These are phyloP conservation scores for Arion vulgaris DNA, from an alignment of 1,140 invertebrate genomes.

Conservation along the genomic window DNA sequence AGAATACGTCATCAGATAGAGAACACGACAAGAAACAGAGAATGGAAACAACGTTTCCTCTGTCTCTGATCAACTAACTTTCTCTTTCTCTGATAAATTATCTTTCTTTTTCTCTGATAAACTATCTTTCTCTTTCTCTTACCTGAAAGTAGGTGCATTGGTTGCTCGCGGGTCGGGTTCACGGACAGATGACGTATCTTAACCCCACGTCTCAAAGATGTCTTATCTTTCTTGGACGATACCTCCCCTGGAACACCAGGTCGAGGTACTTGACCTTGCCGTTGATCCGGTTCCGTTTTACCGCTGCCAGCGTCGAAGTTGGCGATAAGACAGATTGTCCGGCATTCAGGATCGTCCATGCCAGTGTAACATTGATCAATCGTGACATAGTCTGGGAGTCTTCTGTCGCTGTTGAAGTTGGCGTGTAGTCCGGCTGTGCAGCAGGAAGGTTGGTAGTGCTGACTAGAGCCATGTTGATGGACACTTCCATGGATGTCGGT, in stretches of 20 bases:
- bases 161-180: slow-evolving; percentile 15
- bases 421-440: not conserved
- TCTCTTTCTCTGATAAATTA: not conserved
- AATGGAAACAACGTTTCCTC: no score
- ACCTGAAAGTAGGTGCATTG: slow-evolving; percentile 28
- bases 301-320: slow-evolving; percentile 15
- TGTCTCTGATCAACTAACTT: no score
- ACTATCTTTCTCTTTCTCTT: slow-evolving; percentile 1
- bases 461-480: not conserved
- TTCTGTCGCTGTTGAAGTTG: slow-evolving; percentile 1
- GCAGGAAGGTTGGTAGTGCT: not conserved
- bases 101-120: not conserved
- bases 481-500: not conserved
- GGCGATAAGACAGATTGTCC: slow-evolving; percentile 31
- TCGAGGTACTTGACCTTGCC: not conserved
- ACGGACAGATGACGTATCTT: slow-evolving; percentile 35
- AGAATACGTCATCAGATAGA: no score
- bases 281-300: not conserved
- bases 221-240: not conserved
- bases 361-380: slow-evolving; percentile 36
- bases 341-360: slow-evolving; percentile 19
- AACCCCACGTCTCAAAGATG: slow-evolving; percentile 13
- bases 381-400: slow-evolving; percentile 33
- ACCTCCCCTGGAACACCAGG: not conserved
- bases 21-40: no score